These are phyloP conservation scores for Stramonita haemastoma DNA, from an alignment of 2,888 invertebrate genomes.

Conservation along the genomic window DNA sequence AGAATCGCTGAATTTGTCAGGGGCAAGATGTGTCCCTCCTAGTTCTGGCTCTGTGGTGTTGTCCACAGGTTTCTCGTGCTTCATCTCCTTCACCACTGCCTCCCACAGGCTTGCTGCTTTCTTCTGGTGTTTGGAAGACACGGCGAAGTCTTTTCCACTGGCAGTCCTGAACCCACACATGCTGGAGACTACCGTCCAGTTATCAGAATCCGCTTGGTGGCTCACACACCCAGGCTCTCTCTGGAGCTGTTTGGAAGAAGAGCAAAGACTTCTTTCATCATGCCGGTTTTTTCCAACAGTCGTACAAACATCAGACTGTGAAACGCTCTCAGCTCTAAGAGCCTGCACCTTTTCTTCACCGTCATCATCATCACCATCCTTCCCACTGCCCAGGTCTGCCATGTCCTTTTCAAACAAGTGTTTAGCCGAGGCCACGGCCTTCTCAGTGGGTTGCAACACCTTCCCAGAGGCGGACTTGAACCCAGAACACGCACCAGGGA, in stretches of 20 bases:
- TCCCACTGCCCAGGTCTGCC: neutral
- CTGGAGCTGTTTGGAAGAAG: neutral
- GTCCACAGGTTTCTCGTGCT: neutral
- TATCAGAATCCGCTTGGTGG: neutral
- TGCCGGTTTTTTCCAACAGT: neutral
- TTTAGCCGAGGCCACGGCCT: conserved; percentile 31
- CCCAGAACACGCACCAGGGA: neutral
- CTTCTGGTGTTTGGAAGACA: conserved; percentile 15
- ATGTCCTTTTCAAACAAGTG: conserved; percentile 21
- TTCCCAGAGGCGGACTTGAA: conserved; percentile 35
- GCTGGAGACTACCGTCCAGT: neutral
- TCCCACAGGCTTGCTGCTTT: conserved; percentile 37
- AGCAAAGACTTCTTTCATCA: too few species aligned
- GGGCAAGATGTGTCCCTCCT: neutral
- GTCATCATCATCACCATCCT: neutral
- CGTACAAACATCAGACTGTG: neutral
- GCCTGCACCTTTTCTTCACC: neutral
- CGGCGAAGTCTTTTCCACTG: conserved; percentile 26
- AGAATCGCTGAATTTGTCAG: neutral
- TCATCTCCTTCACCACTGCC: conserved; percentile 23
- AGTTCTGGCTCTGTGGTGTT: neutral
- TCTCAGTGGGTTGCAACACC: neutral
- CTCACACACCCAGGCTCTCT: neutral
- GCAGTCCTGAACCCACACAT: conserved; percentile 36
- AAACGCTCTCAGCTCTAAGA: neutral